Percentiles rank a stretch among this genome's conserved stretches.
Evolutionary conservation across 2,113 vertebrate species (phyloP).

Genomic region (Misgurnus mizolepis): DNA sequence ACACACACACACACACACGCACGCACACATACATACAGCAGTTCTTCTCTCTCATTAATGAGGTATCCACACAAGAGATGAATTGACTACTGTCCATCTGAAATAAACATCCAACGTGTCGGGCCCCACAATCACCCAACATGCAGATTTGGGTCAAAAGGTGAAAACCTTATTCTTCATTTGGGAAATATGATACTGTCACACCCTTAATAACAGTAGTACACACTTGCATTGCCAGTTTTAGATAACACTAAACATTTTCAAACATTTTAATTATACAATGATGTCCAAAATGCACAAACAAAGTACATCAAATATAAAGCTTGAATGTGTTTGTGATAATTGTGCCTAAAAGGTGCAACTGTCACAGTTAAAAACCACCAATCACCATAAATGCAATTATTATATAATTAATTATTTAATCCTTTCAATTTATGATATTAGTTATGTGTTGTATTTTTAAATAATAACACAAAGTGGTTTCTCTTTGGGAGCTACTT

Average conservation of each 20-base stretch:
- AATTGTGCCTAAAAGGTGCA: neutral
- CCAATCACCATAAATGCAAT: neutral
- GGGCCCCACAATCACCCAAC: constrained; percentile 83
- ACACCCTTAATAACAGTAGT: constrained; percentile 56
- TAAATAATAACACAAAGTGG: neutral
- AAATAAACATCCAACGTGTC: constrained; percentile 68
- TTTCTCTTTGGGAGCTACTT: neutral
- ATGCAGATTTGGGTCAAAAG: constrained; percentile 82
- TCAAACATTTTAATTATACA: neutral
- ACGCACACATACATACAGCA: constrained; percentile 47
- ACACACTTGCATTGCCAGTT: constrained; percentile 57
- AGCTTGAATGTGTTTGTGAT: neutral
- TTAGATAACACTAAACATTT: neutral
- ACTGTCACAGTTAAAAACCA: neutral
- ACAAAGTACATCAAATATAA: neutral
- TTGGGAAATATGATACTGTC: constrained; percentile 68
- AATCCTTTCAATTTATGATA: neutral
- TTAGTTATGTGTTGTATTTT: neutral
- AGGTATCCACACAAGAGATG: constrained; percentile 97
- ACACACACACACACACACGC: constrained; percentile 29
- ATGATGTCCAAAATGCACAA: neutral
- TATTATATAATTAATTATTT: neutral
- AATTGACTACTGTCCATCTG: constrained; percentile 93
- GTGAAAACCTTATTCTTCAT: constrained; percentile 69
- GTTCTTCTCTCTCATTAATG: constrained; percentile 82